A percentile compares a stretch with the other conserved stretches of the same genome.
These are phyloP conservation scores for Pelusios castaneus DNA, from an alignment of 2,113 vertebrate genomes.

Conservation along the genomic window DNA sequence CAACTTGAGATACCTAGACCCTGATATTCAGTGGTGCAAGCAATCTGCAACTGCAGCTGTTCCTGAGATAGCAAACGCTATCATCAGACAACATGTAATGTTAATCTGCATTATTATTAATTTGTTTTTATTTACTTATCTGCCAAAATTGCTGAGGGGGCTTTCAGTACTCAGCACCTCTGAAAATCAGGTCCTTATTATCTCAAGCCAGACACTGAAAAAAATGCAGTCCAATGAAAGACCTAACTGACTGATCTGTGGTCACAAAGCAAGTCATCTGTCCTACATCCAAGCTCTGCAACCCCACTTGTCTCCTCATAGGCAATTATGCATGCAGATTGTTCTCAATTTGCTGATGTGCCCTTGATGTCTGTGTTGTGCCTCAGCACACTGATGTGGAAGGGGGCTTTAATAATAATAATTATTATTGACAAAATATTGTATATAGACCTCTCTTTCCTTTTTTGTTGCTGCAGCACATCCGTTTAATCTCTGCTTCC, in stretches of 20 bases:
- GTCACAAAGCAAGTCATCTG: not conserved
- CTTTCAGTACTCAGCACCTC: not conserved
- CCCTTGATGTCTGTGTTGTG: not conserved
- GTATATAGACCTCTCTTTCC: not conserved
- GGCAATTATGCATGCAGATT: not conserved
- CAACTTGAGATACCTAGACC: not conserved
- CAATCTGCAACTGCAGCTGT: not conserved
- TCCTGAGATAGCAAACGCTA: not conserved
- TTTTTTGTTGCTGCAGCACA: not conserved
- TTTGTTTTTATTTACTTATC: not conserved
- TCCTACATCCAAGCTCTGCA: not conserved
- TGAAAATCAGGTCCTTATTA: not conserved
- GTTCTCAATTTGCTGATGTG: not conserved
- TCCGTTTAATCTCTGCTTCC: not conserved
- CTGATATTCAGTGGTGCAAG: not conserved
- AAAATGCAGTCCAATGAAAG: no score
- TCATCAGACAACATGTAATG: not conserved
- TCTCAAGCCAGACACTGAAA: not conserved
- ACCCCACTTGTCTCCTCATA: not conserved
- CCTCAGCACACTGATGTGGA: not conserved
- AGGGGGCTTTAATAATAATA: not conserved
- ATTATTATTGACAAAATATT: not conserved
- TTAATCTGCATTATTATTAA: not conserved
- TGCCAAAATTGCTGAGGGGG: not conserved
- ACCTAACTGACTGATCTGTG: not conserved